Base-by-base conservation (phyloP, 2,888 invertebrate species). In the Altica lythri region DNA sequence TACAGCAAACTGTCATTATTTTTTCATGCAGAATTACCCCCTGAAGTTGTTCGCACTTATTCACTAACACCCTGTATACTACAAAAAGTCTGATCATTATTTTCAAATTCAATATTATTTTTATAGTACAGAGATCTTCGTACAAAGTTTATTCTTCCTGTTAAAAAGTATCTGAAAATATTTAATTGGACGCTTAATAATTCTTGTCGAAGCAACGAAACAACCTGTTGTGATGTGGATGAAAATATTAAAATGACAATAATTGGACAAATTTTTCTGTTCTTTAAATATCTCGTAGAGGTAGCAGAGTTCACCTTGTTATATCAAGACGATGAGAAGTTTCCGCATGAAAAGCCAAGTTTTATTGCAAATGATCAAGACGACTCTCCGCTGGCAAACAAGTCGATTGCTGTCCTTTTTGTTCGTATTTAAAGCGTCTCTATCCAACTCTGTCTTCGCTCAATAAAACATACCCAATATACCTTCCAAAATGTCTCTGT, bases 291-390 rank as follows among this genome's bases (percentile, higher is more conserved):
- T n/a, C n/a, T n/a, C n/a, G n/a, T n/a, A n/a, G n/a, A n/a, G n/a
- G n/a, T n/a, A n/a, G n/a, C n/a, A 44, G 54, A 62, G 57, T 60
- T 64, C 64, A 65, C 64, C 67, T 68, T 66, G 68, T 68, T 68
- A 68, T 63, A 60, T 64, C 56, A 53, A 55, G 58, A 57, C 59
- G 63, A 57, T 59, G 61, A 61, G 59, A 63, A 66, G 62, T 63
- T 68, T 68, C 65, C 63, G 65, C 67, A 62, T 66, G 65, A 65
- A 63, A 62, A 62, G 65, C 57, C 58, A 53, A 62, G 62, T 65
- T 68, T 65, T 66, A 66, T 66, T 64, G 65, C 61, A 66, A 68
- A 67, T 68, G 64, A 68, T 68, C 64, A 60, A 59, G 60, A 63
- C 57, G 57, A 63, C 56, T 59, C 58, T 53, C 30, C 18, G 38